Evolutionary conservation across 2,888 invertebrate genomes (phyloP).

Genomic region (Serripes groenlandicus): DNA sequence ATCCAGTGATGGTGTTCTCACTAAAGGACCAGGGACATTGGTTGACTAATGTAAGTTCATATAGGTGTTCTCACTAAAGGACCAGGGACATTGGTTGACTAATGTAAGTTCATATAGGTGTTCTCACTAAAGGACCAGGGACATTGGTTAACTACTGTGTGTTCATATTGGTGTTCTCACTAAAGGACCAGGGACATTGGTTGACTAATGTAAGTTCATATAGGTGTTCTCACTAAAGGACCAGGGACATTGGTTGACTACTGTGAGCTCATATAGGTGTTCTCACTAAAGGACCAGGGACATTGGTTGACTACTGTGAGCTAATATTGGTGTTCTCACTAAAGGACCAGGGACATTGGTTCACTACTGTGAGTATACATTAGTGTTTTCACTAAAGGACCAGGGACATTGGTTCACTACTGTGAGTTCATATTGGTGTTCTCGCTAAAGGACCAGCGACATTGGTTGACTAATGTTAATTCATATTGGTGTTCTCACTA

Average conservation of each 20-base stretch:
- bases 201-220: constrained; percentile 85
- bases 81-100: constrained; percentile 87
- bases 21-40: constrained; percentile 87
- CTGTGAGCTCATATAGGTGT: constrained; percentile 89
- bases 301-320: constrained; percentile 89
- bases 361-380: constrained; percentile 86
- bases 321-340: constrained; percentile 92
- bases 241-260: constrained; percentile 87
- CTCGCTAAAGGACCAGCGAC: no score
- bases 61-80: constrained; percentile 89
- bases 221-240: constrained; percentile 90
- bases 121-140: constrained; percentile 88
- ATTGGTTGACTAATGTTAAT: no score
- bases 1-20: constrained; percentile 93
- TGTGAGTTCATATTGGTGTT: no score
- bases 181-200: constrained; percentile 87
- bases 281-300: constrained; percentile 88
- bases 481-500: no score
- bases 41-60: constrained; percentile 84
- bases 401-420: no score
- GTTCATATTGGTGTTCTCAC: constrained; percentile 90
- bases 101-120: constrained; percentile 87
- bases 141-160: constrained; percentile 86
- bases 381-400: no score
- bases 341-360: constrained; percentile 86